A percentile compares a stretch with the other conserved stretches of the same genome.
phyloP scores from a whole-genome alignment of 2,888 invertebrate species.

The Cosmia pyralina region DNA sequence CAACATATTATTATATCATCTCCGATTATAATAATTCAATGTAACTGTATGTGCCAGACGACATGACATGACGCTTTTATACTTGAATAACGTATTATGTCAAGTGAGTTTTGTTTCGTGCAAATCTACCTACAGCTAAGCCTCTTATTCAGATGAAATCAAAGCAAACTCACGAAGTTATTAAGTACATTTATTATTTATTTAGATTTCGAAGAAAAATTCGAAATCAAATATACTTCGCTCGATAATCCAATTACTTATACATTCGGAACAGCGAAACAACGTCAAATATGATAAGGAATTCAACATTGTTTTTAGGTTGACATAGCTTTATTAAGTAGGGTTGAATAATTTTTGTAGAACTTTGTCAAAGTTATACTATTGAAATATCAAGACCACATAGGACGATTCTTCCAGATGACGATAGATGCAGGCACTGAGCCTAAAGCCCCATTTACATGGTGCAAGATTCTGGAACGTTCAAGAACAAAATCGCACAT shows the following conservation, averaged over 20 bases:
- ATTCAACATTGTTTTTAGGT: conserved; percentile 1
- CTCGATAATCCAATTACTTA: conserved; percentile 19
- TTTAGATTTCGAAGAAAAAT: background rate
- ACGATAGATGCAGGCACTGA: background rate
- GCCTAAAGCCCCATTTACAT: background rate
- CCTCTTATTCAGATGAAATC: background rate
- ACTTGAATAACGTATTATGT: no score
- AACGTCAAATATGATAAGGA: background rate
- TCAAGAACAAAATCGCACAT: background rate
- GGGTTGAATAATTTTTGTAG: background rate
- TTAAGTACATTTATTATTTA: conserved; percentile 5
- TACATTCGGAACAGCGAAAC: conserved; percentile 3
- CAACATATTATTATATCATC: no score
- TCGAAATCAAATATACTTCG: background rate
- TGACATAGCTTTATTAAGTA: background rate
- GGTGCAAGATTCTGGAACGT: background rate
- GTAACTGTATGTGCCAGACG: no score
- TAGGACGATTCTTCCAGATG: background rate
- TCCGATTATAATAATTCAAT: no score
- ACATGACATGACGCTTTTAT: no score
- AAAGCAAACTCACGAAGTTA: conserved; percentile 5
- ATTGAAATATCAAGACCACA: background rate
- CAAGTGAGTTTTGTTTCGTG: no score
- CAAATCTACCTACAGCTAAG: no score
- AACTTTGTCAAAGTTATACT: background rate